Conservation (phyloP, 2,888 invertebrate genomes). For the Drosophila koepferae region DNA sequence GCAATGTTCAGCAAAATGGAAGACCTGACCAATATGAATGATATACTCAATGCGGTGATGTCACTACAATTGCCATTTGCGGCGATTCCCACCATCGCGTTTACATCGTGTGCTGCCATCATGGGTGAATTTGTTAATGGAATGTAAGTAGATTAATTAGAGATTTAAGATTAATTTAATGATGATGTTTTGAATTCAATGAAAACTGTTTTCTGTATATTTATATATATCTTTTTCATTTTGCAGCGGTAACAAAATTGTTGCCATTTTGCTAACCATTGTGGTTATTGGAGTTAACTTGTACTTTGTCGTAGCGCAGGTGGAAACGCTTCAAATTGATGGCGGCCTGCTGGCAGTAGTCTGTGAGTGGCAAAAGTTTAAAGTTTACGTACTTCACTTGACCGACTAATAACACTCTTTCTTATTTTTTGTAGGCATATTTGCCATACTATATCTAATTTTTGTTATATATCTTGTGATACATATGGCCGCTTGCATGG, state of each 20-base stretch:
- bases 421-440: constrained; percentile 84
- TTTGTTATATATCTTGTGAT: constrained; percentile 91
- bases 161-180: too few species aligned
- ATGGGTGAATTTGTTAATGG: constrained; percentile 95
- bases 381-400: background rate
- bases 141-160: constrained; percentile 86
- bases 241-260: constrained; percentile 89
- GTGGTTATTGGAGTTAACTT: constrained; percentile 92
- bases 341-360: constrained; percentile 86
- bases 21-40: constrained; percentile 92
- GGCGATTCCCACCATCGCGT: constrained; percentile 93
- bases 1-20: constrained; percentile 89
- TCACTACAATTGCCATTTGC: constrained; percentile 95
- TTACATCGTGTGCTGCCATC: constrained; percentile 91
- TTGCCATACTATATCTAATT: constrained; percentile 88
- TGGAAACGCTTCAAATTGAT: constrained; percentile 85
- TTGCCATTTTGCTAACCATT: constrained; percentile 89
- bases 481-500: constrained; percentile 90
- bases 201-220: background rate
- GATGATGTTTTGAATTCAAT: too few species aligned
- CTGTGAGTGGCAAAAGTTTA: constrained; percentile 70
- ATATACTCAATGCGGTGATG: constrained; percentile 94
- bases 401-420: background rate
- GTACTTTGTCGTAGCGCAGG: constrained; percentile 90
- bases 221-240: background rate